These are phyloP conservation scores for Syngnathoides biaculeatus DNA, from an alignment of 2,113 vertebrate species.

Conservation along the genomic window DNA sequence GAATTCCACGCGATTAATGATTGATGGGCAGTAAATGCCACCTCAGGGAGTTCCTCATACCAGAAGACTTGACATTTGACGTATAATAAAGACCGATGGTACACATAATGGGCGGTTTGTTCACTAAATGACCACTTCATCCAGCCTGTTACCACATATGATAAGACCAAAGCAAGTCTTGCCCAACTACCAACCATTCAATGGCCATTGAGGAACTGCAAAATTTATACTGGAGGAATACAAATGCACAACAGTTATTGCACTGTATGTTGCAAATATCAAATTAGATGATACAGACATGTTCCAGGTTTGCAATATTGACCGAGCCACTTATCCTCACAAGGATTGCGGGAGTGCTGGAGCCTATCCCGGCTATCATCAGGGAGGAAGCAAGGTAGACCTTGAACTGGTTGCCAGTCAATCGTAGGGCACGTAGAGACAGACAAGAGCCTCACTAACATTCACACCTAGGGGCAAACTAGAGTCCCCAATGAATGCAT, in stretches of 20 bases:
- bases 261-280: not conserved
- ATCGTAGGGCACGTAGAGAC: too few species aligned
- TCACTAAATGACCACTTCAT: slow-evolving; percentile 2
- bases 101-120: slow-evolving; percentile 24
- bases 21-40: slow-evolving; percentile 43
- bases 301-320: not conserved
- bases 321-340: too few species aligned
- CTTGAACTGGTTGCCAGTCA: too few species aligned
- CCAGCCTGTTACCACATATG: not conserved
- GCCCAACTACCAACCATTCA: not conserved
- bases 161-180: not conserved
- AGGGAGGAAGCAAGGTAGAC: too few species aligned
- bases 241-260: not conserved
- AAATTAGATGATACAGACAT: not conserved
- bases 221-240: too few species aligned
- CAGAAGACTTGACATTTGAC: slow-evolving; percentile 30
- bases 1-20: slow-evolving; percentile 37
- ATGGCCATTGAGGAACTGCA: not conserved
- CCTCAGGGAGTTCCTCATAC: slow-evolving; percentile 45
- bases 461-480: too few species aligned
- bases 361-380: too few species aligned
- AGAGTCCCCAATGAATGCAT: too few species aligned
- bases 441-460: too few species aligned
- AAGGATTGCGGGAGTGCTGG: too few species aligned
- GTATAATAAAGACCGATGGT: slow-evolving; percentile 26